Conservation (phyloP, 1,140 invertebrate genomes). For the Brachionus calyciflorus region DNA sequence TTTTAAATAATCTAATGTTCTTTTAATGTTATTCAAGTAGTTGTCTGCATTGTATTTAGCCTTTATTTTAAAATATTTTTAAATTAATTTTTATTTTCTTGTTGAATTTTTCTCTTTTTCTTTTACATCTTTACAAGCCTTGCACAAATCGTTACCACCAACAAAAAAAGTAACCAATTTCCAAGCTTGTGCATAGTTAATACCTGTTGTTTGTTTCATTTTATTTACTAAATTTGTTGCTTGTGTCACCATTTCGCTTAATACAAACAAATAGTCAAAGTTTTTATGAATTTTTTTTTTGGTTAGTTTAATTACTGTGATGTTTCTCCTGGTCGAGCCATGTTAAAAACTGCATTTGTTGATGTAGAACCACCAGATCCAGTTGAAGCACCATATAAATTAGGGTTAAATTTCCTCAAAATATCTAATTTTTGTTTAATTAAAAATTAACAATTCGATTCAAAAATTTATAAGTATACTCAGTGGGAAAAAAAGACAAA, state of each 20-base stretch:
- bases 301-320: conserved; percentile 49
- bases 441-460: conserved; percentile 1
- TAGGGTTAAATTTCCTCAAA: conserved; percentile 56
- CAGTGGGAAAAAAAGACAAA: too few relatives aligned
- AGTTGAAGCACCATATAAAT: conserved; percentile 54
- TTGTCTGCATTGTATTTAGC: conserved; percentile 56
- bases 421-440: conserved; percentile 52
- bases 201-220: conserved; percentile 66
- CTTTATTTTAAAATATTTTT: conserved; percentile 47
- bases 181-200: conserved; percentile 65
- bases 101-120: background rate
- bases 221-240: conserved; percentile 68
- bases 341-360: conserved; percentile 53
- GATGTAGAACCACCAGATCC: conserved; percentile 50
- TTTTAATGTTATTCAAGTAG: conserved; percentile 67
- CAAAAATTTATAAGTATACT: too few relatives aligned
- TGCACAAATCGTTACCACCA: conserved; percentile 79
- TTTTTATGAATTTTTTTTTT: background rate
- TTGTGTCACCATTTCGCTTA: conserved; percentile 68
- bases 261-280: background rate
- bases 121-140: conserved; percentile 64
- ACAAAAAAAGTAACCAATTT: conserved; percentile 79
- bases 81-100: background rate
- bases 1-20: conserved; percentile 66
- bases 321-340: conserved; percentile 54